A percentile compares a stretch with the other conserved stretches of the same genome.
Conservation (phyloP, 2,888 invertebrate species). For the Anoplius nigerrimus region DNA sequence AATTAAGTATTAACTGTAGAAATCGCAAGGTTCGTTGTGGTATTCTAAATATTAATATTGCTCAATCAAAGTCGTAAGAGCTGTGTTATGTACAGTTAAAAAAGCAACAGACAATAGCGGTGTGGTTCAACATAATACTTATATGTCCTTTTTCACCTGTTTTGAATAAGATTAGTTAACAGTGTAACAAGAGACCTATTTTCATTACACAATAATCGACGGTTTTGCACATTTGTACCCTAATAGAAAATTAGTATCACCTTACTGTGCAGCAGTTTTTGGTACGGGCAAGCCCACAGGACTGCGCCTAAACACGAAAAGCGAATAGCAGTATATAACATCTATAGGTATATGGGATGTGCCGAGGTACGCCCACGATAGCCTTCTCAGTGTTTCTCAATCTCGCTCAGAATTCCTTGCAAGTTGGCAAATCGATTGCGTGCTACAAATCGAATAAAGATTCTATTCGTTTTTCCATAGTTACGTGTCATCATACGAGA, state of each 20-base stretch:
- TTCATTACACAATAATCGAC: slow-evolving; percentile 53
- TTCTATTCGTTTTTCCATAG: no score
- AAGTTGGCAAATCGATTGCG: no score
- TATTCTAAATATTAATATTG: no score
- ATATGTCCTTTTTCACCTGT: no score
- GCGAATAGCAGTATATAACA: slow-evolving; percentile 63
- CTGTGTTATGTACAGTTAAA: no score
- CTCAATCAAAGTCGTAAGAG: no score
- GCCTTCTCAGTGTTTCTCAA: slow-evolving; percentile 70
- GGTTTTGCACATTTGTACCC: slow-evolving; percentile 55
- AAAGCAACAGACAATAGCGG: no score
- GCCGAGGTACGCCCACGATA: slow-evolving; percentile 70
- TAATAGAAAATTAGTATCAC: slow-evolving; percentile 71
- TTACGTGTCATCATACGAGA: no score
- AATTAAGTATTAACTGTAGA: no score
- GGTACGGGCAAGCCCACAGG: slow-evolving; percentile 52
- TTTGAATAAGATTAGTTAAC: not conserved
- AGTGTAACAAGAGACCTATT: slow-evolving; percentile 40
- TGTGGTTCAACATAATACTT: no score
- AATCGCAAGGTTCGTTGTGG: no score
- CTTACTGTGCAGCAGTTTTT: slow-evolving; percentile 62
- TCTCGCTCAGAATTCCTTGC: not conserved
- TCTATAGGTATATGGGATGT: slow-evolving; percentile 69
- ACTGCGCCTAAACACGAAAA: slow-evolving; percentile 72
- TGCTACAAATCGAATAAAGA: no score